Base-by-base conservation (phyloP, 2,888 invertebrate genomes). In the Flexamia atlantica region DNA sequence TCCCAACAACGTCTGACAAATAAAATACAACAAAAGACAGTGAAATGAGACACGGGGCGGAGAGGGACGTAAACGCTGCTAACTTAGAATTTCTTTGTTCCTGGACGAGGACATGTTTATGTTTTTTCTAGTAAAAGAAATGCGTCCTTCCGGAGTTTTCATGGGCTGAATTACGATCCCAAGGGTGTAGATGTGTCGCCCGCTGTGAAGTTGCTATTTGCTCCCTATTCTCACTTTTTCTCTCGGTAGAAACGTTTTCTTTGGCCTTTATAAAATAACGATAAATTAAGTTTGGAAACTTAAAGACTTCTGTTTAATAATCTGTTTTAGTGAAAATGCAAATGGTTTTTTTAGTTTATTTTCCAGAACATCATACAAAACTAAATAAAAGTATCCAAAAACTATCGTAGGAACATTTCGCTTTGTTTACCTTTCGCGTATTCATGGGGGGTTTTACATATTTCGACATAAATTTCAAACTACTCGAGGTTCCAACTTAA, bases 21-120 rank as follows among this genome's bases (percentile, higher is more conserved):
- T 64, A 28, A 64, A 64, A 64, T 28, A 64, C 64, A 64, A 64
- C 64, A 64, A 64, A 64, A 64, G 64, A 64, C 64, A 28, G 28
- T 64, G 64, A 14, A 64, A 30, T 64, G 64, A 64, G 28, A 30
- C 30, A 14, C 17, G 2, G 64, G 17, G 1, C 28, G 14, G 64
- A 64, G 53, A 23, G 14, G 23, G 30, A 64, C 28, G 30, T 64
- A 14, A 64, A 14, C 30, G 64, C 64, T 64, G 30, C 64, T 23
- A 64, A 25, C 10, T 64, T 64, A 64, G 64, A 64, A 30, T 28
- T 3, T 14, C 64, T 64, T 64, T 64, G 64, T 64, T 30, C 17
- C 64, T 28, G 14, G 28, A 12, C 64, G 4, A 28, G 64, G 30
- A 25, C 25, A 30, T 64, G 64, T 64, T 64, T 64, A 30, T 64